Base-by-base conservation (phyloP, 2,888 invertebrate genomes). In the Conus canariensis region DNA sequence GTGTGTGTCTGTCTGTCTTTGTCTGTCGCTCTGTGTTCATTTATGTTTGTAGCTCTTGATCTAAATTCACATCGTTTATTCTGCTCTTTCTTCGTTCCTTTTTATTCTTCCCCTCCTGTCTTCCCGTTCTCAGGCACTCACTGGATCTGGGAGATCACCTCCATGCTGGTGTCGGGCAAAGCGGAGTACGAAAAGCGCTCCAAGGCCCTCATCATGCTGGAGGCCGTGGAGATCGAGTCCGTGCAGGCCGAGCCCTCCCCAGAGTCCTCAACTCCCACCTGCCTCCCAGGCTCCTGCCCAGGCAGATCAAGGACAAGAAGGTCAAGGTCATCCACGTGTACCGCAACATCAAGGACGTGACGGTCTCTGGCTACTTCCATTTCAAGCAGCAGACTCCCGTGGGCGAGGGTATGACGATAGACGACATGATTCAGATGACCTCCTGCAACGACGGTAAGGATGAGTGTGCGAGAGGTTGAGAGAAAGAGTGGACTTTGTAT, bases 301-400 rank as follows among this genome's bases (percentile, higher is more conserved):
- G 14, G 45, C 56, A 83, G 82, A 58, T 83, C 56, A 58, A 56
- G 56, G 22, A 45, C 7, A 83, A 83, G 19, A 83, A 22, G 85
- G 8, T 25, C n/a, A 58, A 25, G 59, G 10, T 59, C 59, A 59
- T 85, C n/a, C 85, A 59, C 85, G n/a, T 85, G 14, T 59, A 59
- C 59, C 85, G 85, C 59, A 85, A 85, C 14, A 14, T 59, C 59
- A 85, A 85, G 59, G 85, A 85, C 85, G 59, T 59, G 59, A 4
- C 19, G n/a, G 85, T 85, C 10, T 60, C 85, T 0, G 19, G 9
- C n/a, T 85, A 85, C n/a, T 85, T 85, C 25, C 85, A 85, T 14
- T 59, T 85, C 56, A 56, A 22, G 83, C 83, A 45, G 80, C 80
- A 80, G 74, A 22, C 9, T 74, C 74, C 74, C 12, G 3, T 45